These are phyloP conservation scores for Strigamia crassipes DNA, from an alignment of 2,888 invertebrate species.

Conservation along the genomic window DNA sequence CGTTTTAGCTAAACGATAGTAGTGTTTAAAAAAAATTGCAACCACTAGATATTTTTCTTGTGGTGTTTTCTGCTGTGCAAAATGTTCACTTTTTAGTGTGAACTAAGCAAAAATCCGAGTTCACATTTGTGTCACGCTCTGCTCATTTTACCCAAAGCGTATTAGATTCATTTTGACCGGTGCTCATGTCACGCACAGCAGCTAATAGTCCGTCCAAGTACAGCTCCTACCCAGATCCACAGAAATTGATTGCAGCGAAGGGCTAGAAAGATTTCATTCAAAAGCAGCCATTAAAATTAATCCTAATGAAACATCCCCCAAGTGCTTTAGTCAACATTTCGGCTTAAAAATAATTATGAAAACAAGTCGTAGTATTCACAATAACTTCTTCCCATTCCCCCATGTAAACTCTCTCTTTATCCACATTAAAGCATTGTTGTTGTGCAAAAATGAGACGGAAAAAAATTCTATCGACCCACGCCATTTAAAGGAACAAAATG, in stretches of 20 bases:
- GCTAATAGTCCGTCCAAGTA: neutral
- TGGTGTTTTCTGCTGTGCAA: too few species aligned
- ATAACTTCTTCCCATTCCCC: too few species aligned
- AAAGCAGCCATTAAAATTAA: neutral
- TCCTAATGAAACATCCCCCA: neutral
- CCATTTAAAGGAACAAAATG: neutral
- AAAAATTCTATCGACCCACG: too few species aligned
- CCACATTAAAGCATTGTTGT: too few species aligned
- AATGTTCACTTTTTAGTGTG: too few species aligned
- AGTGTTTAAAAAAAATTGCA: too few species aligned
- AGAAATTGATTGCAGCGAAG: neutral
- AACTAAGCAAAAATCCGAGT: too few species aligned
- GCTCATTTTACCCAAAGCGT: neutral
- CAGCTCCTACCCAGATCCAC: slow-evolving; percentile 7
- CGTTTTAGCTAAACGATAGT: too few species aligned
- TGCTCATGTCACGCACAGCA: slow-evolving; percentile 1
- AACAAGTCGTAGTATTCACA: neutral
- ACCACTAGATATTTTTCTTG: too few species aligned
- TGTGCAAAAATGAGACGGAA: too few species aligned
- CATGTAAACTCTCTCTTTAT: too few species aligned
- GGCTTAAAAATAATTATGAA: neutral
- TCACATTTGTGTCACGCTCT: neutral
- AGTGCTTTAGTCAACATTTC: neutral
- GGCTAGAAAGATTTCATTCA: neutral
- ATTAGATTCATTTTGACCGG: neutral